phyloP scores from a whole-genome alignment of 2,113 vertebrate genomes.

The Papio anubis region DNA sequence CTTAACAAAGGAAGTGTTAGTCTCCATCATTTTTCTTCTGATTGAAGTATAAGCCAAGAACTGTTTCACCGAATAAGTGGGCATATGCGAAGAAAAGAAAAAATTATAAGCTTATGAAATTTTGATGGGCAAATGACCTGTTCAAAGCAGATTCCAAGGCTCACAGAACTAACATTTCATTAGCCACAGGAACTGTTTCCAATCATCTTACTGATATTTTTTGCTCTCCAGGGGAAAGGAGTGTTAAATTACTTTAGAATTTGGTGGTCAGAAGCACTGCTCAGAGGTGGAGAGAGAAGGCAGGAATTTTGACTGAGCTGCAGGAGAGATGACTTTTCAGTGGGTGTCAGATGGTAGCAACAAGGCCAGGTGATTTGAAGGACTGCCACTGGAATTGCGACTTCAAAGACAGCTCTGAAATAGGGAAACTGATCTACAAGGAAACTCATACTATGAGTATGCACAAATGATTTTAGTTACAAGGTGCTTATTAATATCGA shows the following conservation, averaged over 20 bases:
- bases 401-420: background rate
- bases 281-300: background rate
- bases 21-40: slow-evolving; percentile 52
- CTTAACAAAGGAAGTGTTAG: slow-evolving; percentile 41
- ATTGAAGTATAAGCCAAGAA: slow-evolving; percentile 59
- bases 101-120: slow-evolving; percentile 59
- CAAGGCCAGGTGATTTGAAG: background rate
- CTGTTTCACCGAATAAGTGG: background rate
- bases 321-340: background rate
- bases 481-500: background rate
- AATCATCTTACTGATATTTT: background rate
- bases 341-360: background rate
- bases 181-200: background rate
- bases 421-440: background rate
- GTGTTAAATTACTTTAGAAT: background rate
- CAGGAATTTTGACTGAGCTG: background rate
- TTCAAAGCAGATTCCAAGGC: background rate
- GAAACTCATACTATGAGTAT: background rate
- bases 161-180: background rate
- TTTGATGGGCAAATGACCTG: background rate
- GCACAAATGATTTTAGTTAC: background rate
- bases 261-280: background rate
- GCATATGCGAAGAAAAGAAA: slow-evolving; percentile 34
- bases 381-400: background rate
- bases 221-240: background rate